Evolutionary conservation across 2,888 invertebrate genomes (phyloP).

Genomic region (Helicoverpa assulta): DNA sequence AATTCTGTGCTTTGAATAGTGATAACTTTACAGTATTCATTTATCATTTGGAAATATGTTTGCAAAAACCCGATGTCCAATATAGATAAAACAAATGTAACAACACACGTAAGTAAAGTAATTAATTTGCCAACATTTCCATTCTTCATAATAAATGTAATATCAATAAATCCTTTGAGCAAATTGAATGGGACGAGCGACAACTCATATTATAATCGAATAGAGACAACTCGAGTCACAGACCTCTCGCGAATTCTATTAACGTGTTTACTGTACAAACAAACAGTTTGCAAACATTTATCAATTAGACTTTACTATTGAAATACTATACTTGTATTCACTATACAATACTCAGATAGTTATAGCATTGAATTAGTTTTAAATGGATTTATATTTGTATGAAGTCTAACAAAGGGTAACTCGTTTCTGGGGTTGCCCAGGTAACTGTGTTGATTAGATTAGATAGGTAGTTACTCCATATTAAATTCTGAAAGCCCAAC

Average conservation of each 20-base stretch:
- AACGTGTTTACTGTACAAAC: conserved; percentile 41
- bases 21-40: too few relatives aligned
- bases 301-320: conserved; percentile 27
- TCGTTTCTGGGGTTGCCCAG: too few relatives aligned
- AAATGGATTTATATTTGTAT: too few relatives aligned
- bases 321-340: background rate
- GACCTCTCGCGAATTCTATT: conserved; percentile 38
- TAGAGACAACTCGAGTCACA: conserved; percentile 26
- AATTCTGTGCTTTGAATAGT: too few relatives aligned
- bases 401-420: too few relatives aligned
- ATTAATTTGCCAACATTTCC: conserved; percentile 1
- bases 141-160: conserved; percentile 2
- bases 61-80: background rate
- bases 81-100: too few relatives aligned
- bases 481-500: too few relatives aligned
- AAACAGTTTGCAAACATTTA: conserved; percentile 22
- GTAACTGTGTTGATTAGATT: too few relatives aligned
- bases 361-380: too few relatives aligned
- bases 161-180: conserved; percentile 3
- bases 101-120: background rate
- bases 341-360: background rate
- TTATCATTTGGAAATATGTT: too few relatives aligned
- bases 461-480: too few relatives aligned
- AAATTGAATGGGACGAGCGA: conserved; percentile 20
- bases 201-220: conserved; percentile 34